These are phyloP conservation scores for Melanotaenia trifasciata DNA, from an alignment of 2,797 vertebrate genomes.

Conservation along the genomic window DNA sequence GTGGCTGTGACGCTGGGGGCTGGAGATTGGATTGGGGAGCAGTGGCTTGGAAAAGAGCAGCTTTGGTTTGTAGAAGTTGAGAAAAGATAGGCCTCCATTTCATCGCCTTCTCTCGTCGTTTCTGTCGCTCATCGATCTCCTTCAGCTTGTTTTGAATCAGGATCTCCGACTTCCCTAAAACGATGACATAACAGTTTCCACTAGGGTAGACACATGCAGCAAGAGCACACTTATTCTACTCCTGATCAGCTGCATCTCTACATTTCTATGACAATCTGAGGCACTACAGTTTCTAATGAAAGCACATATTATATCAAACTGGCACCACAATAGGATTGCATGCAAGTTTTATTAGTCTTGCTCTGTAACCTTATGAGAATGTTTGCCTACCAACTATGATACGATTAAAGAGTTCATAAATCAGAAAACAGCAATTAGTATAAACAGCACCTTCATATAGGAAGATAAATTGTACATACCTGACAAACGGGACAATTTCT, in stretches of 20 bases:
- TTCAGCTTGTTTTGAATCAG: slow-evolving; percentile 50
- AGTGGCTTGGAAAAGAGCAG: slow-evolving; percentile 31
- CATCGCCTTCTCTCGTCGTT: slow-evolving; percentile 24
- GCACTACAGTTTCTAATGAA: neutral
- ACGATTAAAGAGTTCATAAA: neutral
- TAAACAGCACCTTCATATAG: no score
- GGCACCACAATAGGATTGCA: neutral
- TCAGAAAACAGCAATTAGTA: neutral
- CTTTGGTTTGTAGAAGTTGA: slow-evolving; percentile 55
- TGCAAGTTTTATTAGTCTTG: neutral
- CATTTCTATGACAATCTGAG: neutral
- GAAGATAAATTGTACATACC: slow-evolving; percentile 51
- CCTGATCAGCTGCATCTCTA: neutral
- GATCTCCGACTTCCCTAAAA: slow-evolving; percentile 61
- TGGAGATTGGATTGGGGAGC: neutral
- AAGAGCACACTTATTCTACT: neutral
- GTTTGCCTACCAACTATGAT: no score
- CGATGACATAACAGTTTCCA: neutral
- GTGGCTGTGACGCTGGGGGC: no score
- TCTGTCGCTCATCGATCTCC: slow-evolving; percentile 56
- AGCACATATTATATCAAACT: neutral
- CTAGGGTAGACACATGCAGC: neutral
- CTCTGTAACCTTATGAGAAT: neutral
- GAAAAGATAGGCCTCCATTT: slow-evolving; percentile 46
- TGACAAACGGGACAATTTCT: slow-evolving; percentile 62